These are phyloP conservation scores for Rattus rattus DNA, from an alignment of 2,113 vertebrate genomes.

Conservation along the genomic window DNA sequence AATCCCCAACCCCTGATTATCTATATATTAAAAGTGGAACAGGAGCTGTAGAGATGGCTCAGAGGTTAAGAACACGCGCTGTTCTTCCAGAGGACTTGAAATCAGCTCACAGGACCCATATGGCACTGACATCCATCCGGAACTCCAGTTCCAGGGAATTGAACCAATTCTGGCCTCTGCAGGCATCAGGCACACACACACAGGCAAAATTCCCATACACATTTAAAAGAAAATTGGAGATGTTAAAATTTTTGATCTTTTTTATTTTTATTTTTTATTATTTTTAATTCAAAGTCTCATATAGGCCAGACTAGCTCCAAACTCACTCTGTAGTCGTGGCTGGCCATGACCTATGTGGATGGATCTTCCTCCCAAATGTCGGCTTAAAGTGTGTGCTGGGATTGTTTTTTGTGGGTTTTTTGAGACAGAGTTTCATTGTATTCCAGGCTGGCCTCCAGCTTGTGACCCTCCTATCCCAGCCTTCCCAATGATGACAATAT, in stretches of 20 bases:
- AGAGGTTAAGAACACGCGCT: neutral
- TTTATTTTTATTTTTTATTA: neutral
- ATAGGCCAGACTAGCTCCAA: neutral
- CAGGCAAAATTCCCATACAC: neutral
- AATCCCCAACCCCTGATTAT: too few species aligned
- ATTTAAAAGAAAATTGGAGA: neutral
- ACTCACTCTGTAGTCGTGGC: neutral
- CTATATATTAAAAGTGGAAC: conserved; percentile 31
- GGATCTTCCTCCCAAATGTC: neutral
- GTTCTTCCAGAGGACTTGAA: neutral
- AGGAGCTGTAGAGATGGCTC: neutral
- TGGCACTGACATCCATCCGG: neutral
- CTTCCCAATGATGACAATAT: neutral
- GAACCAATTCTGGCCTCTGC: neutral
- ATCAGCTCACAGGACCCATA: neutral
- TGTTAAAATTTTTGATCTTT: neutral
- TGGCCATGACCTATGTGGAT: neutral
- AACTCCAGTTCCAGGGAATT: neutral
- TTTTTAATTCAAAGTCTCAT: neutral
- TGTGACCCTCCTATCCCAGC: neutral
- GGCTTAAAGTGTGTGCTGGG: neutral
- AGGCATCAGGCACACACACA: neutral
- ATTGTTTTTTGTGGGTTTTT: neutral
- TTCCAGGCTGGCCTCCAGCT: neutral
- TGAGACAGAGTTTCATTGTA: neutral